These are phyloP conservation scores for Glaucidium brasilianum DNA, from an alignment of 2,113 vertebrate species.

Conservation along the genomic window DNA sequence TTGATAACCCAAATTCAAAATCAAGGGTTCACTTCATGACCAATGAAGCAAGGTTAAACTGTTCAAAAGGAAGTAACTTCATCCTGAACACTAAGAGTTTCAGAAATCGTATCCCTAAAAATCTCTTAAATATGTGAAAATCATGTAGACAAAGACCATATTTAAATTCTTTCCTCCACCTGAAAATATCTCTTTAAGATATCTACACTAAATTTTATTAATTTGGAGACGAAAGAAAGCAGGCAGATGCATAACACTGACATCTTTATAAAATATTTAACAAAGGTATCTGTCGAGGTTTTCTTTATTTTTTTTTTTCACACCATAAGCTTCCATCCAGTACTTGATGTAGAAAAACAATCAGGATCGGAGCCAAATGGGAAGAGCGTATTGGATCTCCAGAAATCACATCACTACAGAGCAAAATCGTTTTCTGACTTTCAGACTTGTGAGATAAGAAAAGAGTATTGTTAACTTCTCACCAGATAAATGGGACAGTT, in stretches of 20 bases:
- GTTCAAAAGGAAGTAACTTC: neutral
- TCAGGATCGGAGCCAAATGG: neutral
- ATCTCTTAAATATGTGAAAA: neutral
- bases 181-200: slow-evolving; percentile 12
- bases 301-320: neutral
- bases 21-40: neutral
- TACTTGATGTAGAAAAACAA: neutral
- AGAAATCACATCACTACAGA: neutral
- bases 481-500: neutral
- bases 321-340: slow-evolving; percentile 1
- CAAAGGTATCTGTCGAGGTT: slow-evolving; percentile 51
- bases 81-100: neutral
- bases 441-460: neutral
- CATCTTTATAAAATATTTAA: slow-evolving; percentile 71
- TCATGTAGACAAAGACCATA: neutral
- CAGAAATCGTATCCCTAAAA: neutral
- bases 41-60: neutral
- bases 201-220: slow-evolving; percentile 47
- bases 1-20: neutral
- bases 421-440: neutral
- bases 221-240: slow-evolving; percentile 55
- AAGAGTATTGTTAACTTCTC: neutral
- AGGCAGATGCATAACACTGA: slow-evolving; percentile 35
- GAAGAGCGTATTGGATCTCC: neutral
- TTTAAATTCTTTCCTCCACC: neutral